Conservation (phyloP, 2,797 vertebrate species). For the Danio jaintianensis region DNA sequence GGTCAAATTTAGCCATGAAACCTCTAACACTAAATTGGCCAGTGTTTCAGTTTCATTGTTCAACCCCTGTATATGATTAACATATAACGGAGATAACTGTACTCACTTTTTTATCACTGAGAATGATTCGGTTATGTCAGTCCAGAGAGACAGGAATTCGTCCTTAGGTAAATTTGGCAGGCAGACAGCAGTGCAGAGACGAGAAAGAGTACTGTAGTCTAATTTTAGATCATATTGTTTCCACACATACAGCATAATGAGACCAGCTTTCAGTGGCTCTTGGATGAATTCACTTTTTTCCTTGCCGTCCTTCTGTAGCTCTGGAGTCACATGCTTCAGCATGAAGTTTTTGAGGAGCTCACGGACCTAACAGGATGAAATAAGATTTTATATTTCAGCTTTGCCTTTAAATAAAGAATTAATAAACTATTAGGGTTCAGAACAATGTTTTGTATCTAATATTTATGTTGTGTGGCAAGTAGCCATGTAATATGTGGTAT, state of each 20-base stretch:
- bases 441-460: too few species aligned
- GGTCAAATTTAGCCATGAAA: too few species aligned
- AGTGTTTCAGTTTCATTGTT: too few species aligned
- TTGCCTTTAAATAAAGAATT: neutral
- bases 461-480: too few species aligned
- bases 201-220: fast-evolving
- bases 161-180: conserved; percentile 67
- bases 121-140: conserved; percentile 57
- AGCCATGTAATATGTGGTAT: too few species aligned
- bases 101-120: conserved; percentile 66
- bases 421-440: too few species aligned
- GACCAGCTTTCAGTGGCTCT: conserved; percentile 76
- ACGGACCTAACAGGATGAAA: conserved; percentile 69
- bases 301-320: conserved; percentile 49
- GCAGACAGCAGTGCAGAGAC: conserved; percentile 76
- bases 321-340: conserved; percentile 56
- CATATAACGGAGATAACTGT: neutral
- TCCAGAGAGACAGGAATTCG: conserved; percentile 66
- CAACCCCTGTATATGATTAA: neutral
- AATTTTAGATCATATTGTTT: fast-evolving
- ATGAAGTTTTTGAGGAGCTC: conserved; percentile 74
- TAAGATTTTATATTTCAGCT: neutral
- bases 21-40: too few species aligned
- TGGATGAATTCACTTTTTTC: conserved; percentile 28
- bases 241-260: conserved; percentile 70